A percentile compares a stretch with the other conserved stretches of the same genome.
Conservation (phyloP, 2,797 vertebrate species). For the Gymnoscopelus microlampas region DNA sequence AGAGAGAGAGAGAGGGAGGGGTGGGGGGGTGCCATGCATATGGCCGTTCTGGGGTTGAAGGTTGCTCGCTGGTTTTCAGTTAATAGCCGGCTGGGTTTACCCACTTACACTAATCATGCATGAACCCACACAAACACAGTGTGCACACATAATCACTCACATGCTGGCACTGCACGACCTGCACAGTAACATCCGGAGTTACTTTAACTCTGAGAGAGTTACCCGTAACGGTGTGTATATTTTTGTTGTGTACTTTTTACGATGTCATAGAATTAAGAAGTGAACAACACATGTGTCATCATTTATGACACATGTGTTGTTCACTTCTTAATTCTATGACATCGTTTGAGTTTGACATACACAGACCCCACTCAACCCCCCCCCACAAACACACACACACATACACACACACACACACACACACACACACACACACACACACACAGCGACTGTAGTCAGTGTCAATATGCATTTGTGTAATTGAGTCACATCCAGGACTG, state of each 20-base stretch:
- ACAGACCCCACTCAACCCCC: slow-evolving; percentile 8
- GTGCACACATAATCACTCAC: slow-evolving; percentile 33
- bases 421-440: slow-evolving; percentile 1
- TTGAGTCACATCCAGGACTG: slow-evolving; percentile 6
- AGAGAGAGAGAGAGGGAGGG: background rate
- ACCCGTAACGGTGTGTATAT: too few species aligned
- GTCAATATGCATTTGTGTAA: background rate
- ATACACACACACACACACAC: background rate
- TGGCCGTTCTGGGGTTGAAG: background rate
- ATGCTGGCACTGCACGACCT: slow-evolving; percentile 21
- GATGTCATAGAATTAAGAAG: too few species aligned
- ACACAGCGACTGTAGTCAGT: background rate
- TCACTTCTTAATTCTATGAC: too few species aligned
- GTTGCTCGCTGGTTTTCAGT: background rate
- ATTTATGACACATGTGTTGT: too few species aligned
- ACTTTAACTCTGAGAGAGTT: too few species aligned
- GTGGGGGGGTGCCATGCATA: background rate
- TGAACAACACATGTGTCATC: too few species aligned
- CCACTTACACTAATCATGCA: slow-evolving; percentile 5
- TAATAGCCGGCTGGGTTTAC: slow-evolving; percentile 6
- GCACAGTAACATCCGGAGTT: too few species aligned
- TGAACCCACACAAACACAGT: slow-evolving; percentile 10
- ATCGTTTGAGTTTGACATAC: background rate
- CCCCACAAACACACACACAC: background rate
- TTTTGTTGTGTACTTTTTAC: background rate